Evolutionary conservation across 2,113 vertebrate genomes (phyloP).

Genomic region (Pseudonaja textilis): DNA sequence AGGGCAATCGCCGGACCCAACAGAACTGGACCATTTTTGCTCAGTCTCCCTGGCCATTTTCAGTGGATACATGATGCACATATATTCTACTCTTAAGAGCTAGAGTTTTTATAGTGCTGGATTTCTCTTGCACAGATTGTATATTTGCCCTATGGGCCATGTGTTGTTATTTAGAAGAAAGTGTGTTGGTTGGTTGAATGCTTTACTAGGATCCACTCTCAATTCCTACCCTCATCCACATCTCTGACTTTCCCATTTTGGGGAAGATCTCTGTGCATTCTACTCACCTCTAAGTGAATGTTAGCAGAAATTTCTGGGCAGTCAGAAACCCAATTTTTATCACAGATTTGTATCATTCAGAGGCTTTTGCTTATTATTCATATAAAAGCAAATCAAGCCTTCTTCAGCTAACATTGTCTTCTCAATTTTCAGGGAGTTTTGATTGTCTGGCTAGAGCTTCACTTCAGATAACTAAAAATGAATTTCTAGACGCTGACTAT

Average conservation of each 20-base stretch:
- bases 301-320: neutral
- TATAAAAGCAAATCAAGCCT: neutral
- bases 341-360: neutral
- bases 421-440: neutral
- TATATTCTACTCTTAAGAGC: neutral
- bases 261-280: neutral
- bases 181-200: neutral
- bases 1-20: neutral
- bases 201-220: neutral
- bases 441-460: neutral
- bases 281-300: neutral
- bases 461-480: neutral
- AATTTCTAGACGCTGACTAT: neutral
- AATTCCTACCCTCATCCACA: neutral
- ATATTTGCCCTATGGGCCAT: neutral
- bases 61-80: neutral
- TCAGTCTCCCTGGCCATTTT: neutral
- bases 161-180: neutral
- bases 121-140: neutral
- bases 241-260: neutral
- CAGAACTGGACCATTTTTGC: neutral
- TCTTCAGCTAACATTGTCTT: neutral
- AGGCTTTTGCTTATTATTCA: neutral
- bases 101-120: neutral
- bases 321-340: neutral